Conservation (phyloP, 2,888 invertebrate genomes). For the Aleiodes alternator region DNA sequence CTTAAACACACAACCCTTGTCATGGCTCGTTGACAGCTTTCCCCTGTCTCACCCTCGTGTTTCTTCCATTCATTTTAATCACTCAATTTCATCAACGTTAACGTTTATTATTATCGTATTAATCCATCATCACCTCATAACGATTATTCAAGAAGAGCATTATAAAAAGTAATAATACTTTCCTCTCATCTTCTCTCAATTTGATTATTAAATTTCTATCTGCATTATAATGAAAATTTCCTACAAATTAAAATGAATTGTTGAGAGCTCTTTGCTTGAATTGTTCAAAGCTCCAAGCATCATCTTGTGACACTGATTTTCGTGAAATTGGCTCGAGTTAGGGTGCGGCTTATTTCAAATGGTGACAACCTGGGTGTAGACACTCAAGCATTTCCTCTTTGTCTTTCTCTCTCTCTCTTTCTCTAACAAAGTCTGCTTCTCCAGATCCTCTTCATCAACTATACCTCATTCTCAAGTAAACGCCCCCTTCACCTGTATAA, state of each 20-base stretch:
- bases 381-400: constrained; percentile 27
- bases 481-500: constrained; percentile 4
- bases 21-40: constrained; percentile 34
- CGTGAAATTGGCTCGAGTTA: constrained; percentile 30
- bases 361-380: constrained; percentile 30
- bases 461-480: constrained; percentile 6
- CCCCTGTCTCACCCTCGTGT: constrained; percentile 21
- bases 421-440: constrained; percentile 18
- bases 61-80: constrained; percentile 21
- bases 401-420: too few species aligned
- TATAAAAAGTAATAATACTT: neutral
- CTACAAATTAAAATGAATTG: constrained; percentile 4
- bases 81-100: constrained; percentile 17
- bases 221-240: neutral
- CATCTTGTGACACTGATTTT: constrained; percentile 19
- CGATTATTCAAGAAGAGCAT: too few species aligned
- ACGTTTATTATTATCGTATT: too few species aligned
- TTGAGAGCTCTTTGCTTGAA: neutral
- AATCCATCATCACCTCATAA: too few species aligned
- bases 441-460: constrained; percentile 21
- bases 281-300: neutral
- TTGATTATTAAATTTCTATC: neutral
- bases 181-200: neutral
- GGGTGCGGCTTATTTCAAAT: constrained; percentile 46
- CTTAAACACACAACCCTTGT: constrained; percentile 33